Evolutionary conservation across 2,888 invertebrate species (phyloP).

Genomic region (Erynnis tages): DNA sequence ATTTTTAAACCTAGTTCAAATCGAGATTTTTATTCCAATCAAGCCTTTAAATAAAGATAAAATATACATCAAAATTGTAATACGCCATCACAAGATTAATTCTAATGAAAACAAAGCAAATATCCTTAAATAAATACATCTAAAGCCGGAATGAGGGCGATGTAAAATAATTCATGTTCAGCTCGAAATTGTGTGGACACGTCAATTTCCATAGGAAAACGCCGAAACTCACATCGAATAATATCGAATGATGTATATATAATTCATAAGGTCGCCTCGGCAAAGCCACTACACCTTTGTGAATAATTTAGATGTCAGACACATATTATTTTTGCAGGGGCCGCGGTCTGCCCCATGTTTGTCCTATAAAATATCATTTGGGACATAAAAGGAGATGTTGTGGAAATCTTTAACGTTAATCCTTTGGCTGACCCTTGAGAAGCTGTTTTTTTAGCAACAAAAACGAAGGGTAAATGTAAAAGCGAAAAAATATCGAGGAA

Average conservation of each 20-base stretch:
- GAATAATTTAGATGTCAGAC: slow-evolving; percentile 71
- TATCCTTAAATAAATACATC: slow-evolving; percentile 1
- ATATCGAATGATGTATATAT: slow-evolving; percentile 73
- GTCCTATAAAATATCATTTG: slow-evolving; percentile 66
- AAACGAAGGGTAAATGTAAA: not conserved
- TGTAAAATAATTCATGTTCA: slow-evolving; percentile 22
- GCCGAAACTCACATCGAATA: slow-evolving; percentile 53
- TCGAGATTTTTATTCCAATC: no score
- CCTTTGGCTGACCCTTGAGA: slow-evolving; percentile 25
- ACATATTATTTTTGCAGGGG: slow-evolving; percentile 74
- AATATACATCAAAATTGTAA: not conserved
- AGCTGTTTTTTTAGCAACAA: slow-evolving; percentile 9
- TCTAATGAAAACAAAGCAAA: slow-evolving; percentile 1
- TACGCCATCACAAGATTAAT: not conserved
- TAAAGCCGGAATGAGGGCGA: slow-evolving; percentile 6
- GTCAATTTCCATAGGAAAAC: slow-evolving; percentile 43
- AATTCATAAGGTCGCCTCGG: slow-evolving; percentile 64
- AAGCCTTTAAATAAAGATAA: not conserved
- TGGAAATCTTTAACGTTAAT: slow-evolving; percentile 33
- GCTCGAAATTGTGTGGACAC: slow-evolving; percentile 27
- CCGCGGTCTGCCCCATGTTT: slow-evolving; percentile 54
- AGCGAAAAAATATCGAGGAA: slow-evolving; percentile 2
- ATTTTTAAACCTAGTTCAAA: no score
- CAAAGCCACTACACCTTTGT: slow-evolving; percentile 67
- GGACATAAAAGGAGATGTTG: slow-evolving; percentile 43